Conservation (phyloP, 2,797 vertebrate species). For the Phataginus tricuspis region DNA sequence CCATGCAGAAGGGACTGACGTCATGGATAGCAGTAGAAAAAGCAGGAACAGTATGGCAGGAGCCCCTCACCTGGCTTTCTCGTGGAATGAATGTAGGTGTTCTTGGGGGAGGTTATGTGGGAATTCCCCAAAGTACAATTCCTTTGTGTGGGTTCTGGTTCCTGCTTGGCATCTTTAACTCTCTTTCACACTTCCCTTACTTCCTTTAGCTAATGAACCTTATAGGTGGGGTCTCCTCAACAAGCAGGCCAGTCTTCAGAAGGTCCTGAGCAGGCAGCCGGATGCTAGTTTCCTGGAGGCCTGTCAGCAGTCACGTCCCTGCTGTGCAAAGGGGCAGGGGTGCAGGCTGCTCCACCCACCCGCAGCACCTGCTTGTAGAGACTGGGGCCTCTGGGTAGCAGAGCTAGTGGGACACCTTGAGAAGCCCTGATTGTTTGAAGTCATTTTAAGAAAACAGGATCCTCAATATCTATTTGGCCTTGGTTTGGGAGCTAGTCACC, state of each 20-base stretch:
- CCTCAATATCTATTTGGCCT: background rate
- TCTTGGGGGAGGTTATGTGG: background rate
- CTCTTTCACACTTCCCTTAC: background rate
- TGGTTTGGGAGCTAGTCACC: background rate
- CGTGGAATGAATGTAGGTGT: background rate
- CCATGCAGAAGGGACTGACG: no score
- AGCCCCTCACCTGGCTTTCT: background rate
- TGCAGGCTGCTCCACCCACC: background rate
- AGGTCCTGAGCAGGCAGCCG: background rate
- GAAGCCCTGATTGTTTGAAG: background rate
- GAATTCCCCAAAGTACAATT: background rate
- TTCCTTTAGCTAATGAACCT: background rate
- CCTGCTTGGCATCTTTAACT: background rate
- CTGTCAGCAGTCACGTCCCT: background rate
- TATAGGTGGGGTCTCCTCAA: background rate
- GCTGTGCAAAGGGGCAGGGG: background rate
- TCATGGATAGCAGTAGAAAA: background rate
- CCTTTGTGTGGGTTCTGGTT: background rate
- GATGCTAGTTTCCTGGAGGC: background rate
- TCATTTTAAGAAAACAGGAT: background rate
- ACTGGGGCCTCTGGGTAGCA: background rate
- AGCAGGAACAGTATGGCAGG: background rate
- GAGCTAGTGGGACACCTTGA: background rate
- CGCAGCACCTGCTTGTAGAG: background rate
- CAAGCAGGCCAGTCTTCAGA: background rate